Evolutionary conservation across 2,113 vertebrate genomes (phyloP).

Genomic region (Carassius carassius): DNA sequence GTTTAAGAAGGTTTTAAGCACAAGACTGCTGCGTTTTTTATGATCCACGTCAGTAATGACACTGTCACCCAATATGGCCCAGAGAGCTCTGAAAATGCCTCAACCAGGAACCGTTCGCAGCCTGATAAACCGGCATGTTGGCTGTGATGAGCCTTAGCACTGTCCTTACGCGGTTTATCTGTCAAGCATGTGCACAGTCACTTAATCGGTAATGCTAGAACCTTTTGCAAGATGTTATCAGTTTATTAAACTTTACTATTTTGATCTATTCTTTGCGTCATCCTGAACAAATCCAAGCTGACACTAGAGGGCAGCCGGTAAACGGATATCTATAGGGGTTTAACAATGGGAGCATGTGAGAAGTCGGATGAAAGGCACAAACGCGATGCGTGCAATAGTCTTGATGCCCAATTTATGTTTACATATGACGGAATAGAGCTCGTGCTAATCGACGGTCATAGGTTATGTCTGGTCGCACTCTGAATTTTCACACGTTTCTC

Average conservation of each 20-base stretch:
- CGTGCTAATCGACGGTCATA: background rate
- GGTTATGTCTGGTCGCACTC: background rate
- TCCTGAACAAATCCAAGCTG: background rate
- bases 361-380: background rate
- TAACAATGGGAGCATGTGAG: constrained; percentile 7
- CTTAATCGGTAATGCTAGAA: background rate
- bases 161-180: background rate
- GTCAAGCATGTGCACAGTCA: background rate
- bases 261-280: background rate
- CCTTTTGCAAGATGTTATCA: background rate
- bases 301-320: constrained; percentile 51
- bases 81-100: background rate
- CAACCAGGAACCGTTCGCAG: constrained; percentile 60
- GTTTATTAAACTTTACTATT: background rate
- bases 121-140: constrained; percentile 58
- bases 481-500: background rate
- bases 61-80: constrained; percentile 21
- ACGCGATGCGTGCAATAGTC: background rate
- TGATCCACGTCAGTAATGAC: constrained; percentile 3
- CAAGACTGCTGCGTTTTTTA: background rate
- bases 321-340: constrained; percentile 13
- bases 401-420: background rate
- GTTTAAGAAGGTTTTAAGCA: background rate
- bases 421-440: background rate
- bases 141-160: background rate